Evolutionary conservation across 2,113 vertebrate genomes (phyloP), one percentile per base, ranked within the genome.

Genomic region (Pelecanoides urinatrix): DNA sequence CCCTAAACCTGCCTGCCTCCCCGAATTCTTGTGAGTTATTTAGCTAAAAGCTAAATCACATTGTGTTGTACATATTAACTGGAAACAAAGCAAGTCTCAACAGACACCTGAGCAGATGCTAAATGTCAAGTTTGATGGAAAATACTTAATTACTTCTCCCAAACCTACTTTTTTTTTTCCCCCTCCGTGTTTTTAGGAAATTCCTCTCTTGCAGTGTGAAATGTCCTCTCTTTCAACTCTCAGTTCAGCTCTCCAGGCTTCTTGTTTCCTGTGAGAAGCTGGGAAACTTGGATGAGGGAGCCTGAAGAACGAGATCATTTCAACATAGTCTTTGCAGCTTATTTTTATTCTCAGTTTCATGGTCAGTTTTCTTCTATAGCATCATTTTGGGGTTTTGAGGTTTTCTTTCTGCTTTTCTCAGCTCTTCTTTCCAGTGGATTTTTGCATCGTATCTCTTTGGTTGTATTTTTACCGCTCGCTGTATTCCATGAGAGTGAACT

Each of bases 71-170:
- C 40, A 26, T 59, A 76, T 94, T 94, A 95, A 73, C 42, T 92
- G 86, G 77, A 81, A 96, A 70, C 65, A 94, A 92, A 83, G 74
- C 32, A 73, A 74, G 72, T 91, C 86, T 96, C 90, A 45, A 47
- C 62, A 92, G 88, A 83, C 47, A 78, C 88, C 92, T 88, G 83
- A 96, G 89, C 91, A 97, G 96, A 96, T 93, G 94, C 79, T 70
- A 92, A 87, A 96, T 87, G 90, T 95, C 96, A 96, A 30, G 42
- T 74, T 88, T 94, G 95, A 96, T 92, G 90, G 88, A 81, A 96
- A 97, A 91, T 83, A 56, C 91, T 92, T 96, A 96, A 96, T 97
- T 96, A 86, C 68, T 92, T 94, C n/a, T 95, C 34, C 42, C 42
- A 85, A 87, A 36, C n/a, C 30, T 16, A 11, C 17, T 38, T 17